A percentile compares a stretch with the other conserved stretches of the same genome.
Evolutionary conservation across 2,797 vertebrate genomes (phyloP).

Genomic region (Sebastes oblongus): DNA sequence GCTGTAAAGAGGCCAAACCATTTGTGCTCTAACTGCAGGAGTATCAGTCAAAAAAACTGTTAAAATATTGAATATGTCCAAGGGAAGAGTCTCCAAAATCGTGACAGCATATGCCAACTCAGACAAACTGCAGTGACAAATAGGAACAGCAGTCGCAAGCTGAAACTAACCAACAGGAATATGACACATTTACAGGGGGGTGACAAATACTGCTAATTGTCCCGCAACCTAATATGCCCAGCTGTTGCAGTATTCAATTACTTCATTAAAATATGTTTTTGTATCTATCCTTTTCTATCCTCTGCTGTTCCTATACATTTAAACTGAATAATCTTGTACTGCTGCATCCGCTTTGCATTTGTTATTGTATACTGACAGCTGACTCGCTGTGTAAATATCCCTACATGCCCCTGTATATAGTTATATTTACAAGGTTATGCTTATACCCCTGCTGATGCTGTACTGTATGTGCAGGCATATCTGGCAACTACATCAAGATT

Average conservation of each 20-base stretch:
- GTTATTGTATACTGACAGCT: not conserved
- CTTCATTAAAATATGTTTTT: not conserved
- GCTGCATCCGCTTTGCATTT: not conserved
- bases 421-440: not conserved
- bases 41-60: slow-evolving; percentile 32
- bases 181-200: slow-evolving; percentile 7
- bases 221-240: not conserved
- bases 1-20: slow-evolving; percentile 32
- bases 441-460: not conserved
- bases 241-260: not conserved
- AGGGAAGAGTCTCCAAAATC: slow-evolving; percentile 16
- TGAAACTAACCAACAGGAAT: slow-evolving; percentile 12
- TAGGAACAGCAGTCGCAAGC: slow-evolving; percentile 4
- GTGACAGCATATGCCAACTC: slow-evolving; percentile 32
- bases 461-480: not conserved
- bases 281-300: not conserved
- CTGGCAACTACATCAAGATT: not conserved
- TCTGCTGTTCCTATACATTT: not conserved
- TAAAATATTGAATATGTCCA: slow-evolving; percentile 54
- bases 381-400: not conserved
- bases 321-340: not conserved
- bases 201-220: slow-evolving; percentile 12
- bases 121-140: slow-evolving; percentile 23
- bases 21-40: slow-evolving; percentile 28
- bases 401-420: not conserved